Evolutionary conservation across 2,888 invertebrate species (phyloP).

Genomic region (Hesperia comma): DNA sequence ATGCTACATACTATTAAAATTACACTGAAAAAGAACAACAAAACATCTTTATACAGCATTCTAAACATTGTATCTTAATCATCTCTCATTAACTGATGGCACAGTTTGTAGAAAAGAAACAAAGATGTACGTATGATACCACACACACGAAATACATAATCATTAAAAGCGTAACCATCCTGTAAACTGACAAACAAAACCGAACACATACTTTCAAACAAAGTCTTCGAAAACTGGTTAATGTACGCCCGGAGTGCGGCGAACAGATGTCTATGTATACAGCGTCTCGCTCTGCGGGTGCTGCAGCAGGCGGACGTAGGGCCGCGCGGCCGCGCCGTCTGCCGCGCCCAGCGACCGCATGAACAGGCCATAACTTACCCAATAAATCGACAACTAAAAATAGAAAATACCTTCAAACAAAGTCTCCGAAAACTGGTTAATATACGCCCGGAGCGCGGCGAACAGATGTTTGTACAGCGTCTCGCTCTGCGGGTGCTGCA

Average conservation of each 20-base stretch:
- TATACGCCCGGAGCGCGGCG: constrained; percentile 94
- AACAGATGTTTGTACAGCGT: constrained; percentile 95
- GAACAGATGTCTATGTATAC: constrained; percentile 95
- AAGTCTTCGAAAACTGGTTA: constrained; percentile 92
- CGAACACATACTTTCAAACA: constrained; percentile 94
- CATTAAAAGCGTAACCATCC: no score
- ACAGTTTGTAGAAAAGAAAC: no score
- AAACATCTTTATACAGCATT: no score
- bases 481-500: constrained; percentile 96
- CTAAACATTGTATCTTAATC: no score
- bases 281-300: constrained; percentile 95
- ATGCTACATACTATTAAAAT: no score
- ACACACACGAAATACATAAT: no score
- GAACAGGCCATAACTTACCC: constrained; percentile 85
- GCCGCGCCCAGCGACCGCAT: constrained; percentile 91
- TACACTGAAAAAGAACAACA: no score
- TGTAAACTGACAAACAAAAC: no score
- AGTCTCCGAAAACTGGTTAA: constrained; percentile 93
- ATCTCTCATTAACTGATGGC: no score
- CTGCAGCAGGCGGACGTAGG: constrained; percentile 94
- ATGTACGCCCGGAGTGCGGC: constrained; percentile 96
- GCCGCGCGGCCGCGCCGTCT: constrained; percentile 92
- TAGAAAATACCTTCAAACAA: constrained; percentile 88
- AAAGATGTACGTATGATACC: no score
- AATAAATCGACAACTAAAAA: background rate